A percentile compares a stretch with the other conserved stretches of the same genome.
phyloP scores from a whole-genome alignment of 2,113 vertebrate genomes.

The Machaerirhynchus nigripectus region DNA sequence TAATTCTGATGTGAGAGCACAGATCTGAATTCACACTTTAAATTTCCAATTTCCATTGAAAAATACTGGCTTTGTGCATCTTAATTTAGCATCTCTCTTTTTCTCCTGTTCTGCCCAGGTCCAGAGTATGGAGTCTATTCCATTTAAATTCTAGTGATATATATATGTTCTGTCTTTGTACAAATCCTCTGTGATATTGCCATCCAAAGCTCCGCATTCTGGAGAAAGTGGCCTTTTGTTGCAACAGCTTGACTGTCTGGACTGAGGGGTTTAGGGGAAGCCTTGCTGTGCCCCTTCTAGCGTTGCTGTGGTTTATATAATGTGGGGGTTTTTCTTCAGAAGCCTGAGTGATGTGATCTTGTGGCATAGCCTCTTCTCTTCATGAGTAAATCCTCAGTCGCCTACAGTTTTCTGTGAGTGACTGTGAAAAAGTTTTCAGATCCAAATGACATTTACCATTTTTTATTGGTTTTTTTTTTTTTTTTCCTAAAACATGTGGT shows the following conservation, averaged over 20 bases:
- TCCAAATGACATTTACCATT: not conserved
- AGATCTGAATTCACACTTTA: not conserved
- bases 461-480: not conserved
- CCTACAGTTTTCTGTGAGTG: not conserved
- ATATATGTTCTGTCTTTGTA: not conserved
- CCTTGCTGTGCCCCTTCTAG: not conserved
- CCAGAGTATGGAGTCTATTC: not conserved
- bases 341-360: not conserved
- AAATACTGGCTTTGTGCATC: not conserved
- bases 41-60: not conserved
- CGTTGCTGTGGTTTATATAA: not conserved
- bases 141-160: not conserved
- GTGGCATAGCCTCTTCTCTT: not conserved
- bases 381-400: not conserved
- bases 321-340: not conserved
- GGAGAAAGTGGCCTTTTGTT: not conserved
- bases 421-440: not conserved
- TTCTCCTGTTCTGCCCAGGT: not conserved
- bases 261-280: not conserved
- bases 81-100: not conserved
- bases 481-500: constrained; percentile 83
- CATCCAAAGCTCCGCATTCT: not conserved
- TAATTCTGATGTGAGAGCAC: not conserved
- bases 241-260: not conserved
- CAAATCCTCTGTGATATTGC: not conserved